Percentiles rank a stretch among this genome's conserved stretches.
Evolutionary conservation across 2,888 invertebrate genomes (phyloP).

Genomic region (Drosophila neotestacea): DNA sequence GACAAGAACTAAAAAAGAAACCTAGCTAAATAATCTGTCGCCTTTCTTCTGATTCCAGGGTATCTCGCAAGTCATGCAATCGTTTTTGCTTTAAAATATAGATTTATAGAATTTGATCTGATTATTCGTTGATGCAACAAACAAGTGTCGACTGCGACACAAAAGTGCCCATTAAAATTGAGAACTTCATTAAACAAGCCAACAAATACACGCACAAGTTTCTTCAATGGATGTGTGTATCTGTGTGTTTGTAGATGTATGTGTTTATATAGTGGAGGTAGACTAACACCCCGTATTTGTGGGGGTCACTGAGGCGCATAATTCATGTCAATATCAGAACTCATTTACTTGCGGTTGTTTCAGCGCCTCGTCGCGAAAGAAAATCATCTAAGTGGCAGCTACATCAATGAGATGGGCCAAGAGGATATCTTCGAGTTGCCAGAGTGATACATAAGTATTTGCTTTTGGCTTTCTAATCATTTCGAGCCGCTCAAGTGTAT

Average conservation of each 20-base stretch:
- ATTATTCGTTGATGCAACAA: conserved; percentile 42
- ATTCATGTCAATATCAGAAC: conserved; percentile 76
- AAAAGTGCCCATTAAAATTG: conserved; percentile 54
- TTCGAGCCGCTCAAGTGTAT: conserved; percentile 58
- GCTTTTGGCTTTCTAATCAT: conserved; percentile 53
- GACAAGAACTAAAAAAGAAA: background rate
- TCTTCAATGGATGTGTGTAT: conserved; percentile 3
- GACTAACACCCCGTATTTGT: conserved; percentile 57
- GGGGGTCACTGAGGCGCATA: conserved; percentile 63
- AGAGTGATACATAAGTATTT: conserved; percentile 30
- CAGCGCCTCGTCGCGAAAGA: conserved; percentile 48
- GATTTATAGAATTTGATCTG: conserved; percentile 23
- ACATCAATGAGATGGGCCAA: conserved; percentile 35
- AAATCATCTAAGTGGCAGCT: conserved; percentile 54
- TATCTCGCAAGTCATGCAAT: background rate
- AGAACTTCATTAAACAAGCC: conserved; percentile 49
- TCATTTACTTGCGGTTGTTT: conserved; percentile 74
- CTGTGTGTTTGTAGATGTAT: background rate
- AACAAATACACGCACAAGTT: conserved; percentile 21
- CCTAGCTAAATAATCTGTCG: background rate
- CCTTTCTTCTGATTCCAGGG: background rate
- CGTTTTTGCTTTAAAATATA: background rate
- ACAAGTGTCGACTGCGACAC: conserved; percentile 28
- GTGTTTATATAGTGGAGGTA: background rate
- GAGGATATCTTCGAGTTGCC: conserved; percentile 8